Evolutionary conservation across 2,797 vertebrate genomes (phyloP).

Genomic region (Paramormyrops hopkinsi): DNA sequence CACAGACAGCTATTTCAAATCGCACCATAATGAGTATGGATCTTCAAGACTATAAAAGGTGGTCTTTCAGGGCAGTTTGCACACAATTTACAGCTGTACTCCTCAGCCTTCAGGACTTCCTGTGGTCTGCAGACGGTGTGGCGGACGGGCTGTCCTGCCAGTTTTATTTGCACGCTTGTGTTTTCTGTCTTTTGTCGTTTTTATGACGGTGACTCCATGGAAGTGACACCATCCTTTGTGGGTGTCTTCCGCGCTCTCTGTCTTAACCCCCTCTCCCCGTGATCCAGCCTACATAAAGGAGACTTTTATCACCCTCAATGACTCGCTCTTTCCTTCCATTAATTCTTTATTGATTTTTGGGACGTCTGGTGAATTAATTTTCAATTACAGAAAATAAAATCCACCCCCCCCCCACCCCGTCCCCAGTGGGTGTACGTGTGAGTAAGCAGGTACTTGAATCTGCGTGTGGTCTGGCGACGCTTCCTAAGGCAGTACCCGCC

Average conservation of each 20-base stretch:
- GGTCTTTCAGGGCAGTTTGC: background rate
- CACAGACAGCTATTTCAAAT: background rate
- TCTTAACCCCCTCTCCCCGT: slow-evolving; percentile 50
- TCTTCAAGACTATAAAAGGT: background rate
- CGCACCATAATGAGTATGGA: background rate
- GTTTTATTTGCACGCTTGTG: background rate
- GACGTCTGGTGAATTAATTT: slow-evolving; percentile 70
- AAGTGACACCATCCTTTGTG: slow-evolving; percentile 4
- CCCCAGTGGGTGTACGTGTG: slow-evolving; percentile 25
- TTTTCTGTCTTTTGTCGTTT: background rate
- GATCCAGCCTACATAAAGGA: slow-evolving; percentile 67
- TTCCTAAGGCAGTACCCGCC: background rate
- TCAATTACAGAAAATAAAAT: slow-evolving; percentile 61
- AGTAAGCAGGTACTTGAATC: slow-evolving; percentile 8
- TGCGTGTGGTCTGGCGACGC: background rate
- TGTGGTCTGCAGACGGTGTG: background rate
- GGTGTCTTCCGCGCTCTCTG: slow-evolving; percentile 11
- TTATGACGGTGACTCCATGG: background rate
- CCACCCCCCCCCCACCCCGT: slow-evolving; percentile 31
- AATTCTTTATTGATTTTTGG: slow-evolving; percentile 73
- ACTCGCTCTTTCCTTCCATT: slow-evolving; percentile 70
- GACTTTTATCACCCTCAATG: slow-evolving; percentile 72
- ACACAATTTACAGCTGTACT: background rate
- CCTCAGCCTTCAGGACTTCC: background rate
- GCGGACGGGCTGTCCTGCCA: background rate